Conservation (phyloP, 2,797 vertebrate species). For the Eulemur rubriventer region DNA sequence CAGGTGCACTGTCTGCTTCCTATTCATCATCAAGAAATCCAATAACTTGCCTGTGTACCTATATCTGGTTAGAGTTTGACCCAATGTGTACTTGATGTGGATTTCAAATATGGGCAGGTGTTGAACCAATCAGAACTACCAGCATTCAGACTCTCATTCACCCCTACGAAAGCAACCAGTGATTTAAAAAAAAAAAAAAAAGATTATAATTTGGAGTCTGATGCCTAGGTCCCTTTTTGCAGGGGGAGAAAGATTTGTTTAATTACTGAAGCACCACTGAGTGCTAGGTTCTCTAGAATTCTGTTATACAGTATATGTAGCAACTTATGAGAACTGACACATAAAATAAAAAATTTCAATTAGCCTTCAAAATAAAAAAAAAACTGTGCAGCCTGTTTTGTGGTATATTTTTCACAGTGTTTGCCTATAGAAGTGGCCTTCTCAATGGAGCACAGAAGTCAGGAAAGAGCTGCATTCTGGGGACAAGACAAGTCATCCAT, state of each 20-base stretch:
- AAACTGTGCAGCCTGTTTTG: not conserved
- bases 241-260: not conserved
- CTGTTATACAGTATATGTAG: not conserved
- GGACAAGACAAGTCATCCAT: slow-evolving; percentile 46
- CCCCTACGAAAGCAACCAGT: slow-evolving; percentile 41
- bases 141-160: slow-evolving; percentile 59
- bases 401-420: slow-evolving; percentile 30
- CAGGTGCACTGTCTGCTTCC: slow-evolving; percentile 80
- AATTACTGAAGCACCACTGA: not conserved
- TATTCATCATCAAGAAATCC: slow-evolving; percentile 83
- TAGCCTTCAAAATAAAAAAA: slow-evolving; percentile 31
- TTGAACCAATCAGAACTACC: slow-evolving; percentile 40
- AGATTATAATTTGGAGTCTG: not conserved
- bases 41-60: slow-evolving; percentile 82
- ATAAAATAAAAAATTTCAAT: not conserved
- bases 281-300: not conserved
- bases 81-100: slow-evolving; percentile 79
- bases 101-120: slow-evolving; percentile 78
- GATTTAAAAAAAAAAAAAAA: not conserved
- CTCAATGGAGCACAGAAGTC: slow-evolving; percentile 4
- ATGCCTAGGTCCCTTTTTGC: not conserved
- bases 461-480: slow-evolving; percentile 13
- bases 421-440: slow-evolving; percentile 51
- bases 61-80: slow-evolving; percentile 84
- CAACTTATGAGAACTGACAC: not conserved